A percentile compares a stretch with the other conserved stretches of the same genome.
phyloP scores from a whole-genome alignment of 2,888 invertebrate species.

The Perizoma affinitatum region DNA sequence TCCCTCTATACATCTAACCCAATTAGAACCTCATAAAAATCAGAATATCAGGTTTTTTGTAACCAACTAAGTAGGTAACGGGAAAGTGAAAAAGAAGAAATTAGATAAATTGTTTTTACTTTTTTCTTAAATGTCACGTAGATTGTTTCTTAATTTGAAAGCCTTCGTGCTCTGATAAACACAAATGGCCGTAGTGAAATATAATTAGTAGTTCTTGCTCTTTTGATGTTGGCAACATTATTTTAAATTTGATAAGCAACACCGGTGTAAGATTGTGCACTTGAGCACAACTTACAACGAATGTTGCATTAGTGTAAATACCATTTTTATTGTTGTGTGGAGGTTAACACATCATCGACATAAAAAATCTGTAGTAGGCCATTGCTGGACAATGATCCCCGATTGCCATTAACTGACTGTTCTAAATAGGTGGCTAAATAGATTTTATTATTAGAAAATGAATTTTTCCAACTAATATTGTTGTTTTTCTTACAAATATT shows the following conservation, averaged over 20 bases:
- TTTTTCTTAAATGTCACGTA: conserved; percentile 29
- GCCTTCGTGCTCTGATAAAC: conserved; percentile 40
- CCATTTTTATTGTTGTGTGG: not conserved
- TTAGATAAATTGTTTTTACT: conserved; percentile 22
- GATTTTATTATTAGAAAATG: no score
- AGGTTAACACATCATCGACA: not conserved
- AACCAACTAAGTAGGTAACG: not conserved
- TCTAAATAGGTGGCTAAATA: no score
- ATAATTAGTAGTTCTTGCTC: conserved; percentile 12
- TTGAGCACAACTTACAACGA: conserved; percentile 1
- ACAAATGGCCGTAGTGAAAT: conserved; percentile 14
- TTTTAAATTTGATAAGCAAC: conserved; percentile 12
- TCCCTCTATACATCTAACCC: no score
- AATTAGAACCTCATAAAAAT: no score
- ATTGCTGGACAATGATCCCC: not conserved
- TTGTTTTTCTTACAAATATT: no score
- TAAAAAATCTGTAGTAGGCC: not conserved
- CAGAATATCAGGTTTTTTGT: no score
- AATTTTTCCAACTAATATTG: no score
- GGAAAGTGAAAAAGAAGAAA: conserved; percentile 26
- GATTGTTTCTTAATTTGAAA: conserved; percentile 41
- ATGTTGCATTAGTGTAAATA: not conserved
- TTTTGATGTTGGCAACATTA: conserved; percentile 8
- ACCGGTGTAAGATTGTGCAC: conserved; percentile 17
- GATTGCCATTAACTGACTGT: no score